Evolutionary conservation across 2,797 vertebrate species (phyloP), one percentile per base, ranked within the genome.

Genomic region (Stomatorhinus walkeri): DNA sequence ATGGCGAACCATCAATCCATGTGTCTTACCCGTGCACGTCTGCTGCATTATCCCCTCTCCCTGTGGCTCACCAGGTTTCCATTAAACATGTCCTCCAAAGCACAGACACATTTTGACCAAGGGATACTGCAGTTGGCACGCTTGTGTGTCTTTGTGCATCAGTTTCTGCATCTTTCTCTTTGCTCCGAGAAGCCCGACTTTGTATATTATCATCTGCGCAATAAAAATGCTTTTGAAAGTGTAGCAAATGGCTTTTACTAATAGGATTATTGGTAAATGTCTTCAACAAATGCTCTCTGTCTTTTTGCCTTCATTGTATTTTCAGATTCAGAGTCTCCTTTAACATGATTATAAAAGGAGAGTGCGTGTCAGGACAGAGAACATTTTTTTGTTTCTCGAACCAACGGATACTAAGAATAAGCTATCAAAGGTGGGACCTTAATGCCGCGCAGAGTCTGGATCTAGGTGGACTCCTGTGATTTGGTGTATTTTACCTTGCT

Each of bases 231-330:
- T 91, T 90, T 90, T 90, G 90, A 91, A 91, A 91, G 92, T 91
- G 92, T 91, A 93, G 93, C 92, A 93, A 93, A 94, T 92, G 91
- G 88, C 87, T 90, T 91, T 43, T 92, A 94, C 92, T 93, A 94
- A 94, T 92, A 91, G 91, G 93, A 94, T 94, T 92, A 92, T 93
- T 94, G 93, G 88, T 61, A 90, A 94, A 89, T 90, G 89, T 88
- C 89, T 87, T 83, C 89, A 89, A 91, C 28, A 40, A 89, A 76
- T 88, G 56, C 19, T 36, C 46, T 88, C 79, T 87, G 90, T 88
- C 49, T 64, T 16, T n/a, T 49, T 76, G 1, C 83, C 46, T 89
- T 90, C 89, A 85, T 87, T 90, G 22, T 54, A 52, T 84, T 72
- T 85, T 87, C 64, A 91, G 90, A 93, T 92, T 28, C 91, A 90